Percentiles rank a stretch among this genome's conserved stretches.
Conservation (phyloP, 64 coral and sea anemone species). For the Actinia tenebrosa region DNA sequence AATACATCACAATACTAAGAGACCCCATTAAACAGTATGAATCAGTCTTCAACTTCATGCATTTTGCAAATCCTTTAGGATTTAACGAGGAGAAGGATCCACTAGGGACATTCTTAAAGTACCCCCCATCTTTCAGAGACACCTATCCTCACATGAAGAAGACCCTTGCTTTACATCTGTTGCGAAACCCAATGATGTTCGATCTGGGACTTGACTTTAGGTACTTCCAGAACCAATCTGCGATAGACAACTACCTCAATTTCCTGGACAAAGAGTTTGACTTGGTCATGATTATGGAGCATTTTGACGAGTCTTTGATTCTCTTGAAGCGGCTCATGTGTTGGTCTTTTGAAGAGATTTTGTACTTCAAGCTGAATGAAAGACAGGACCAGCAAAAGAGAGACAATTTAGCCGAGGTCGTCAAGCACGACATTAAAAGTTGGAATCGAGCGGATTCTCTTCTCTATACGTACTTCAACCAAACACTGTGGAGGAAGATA, state of each 20-base stretch:
- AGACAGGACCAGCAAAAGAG: constrained; percentile 69
- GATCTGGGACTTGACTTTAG: constrained; percentile 80
- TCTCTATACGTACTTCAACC: constrained; percentile 74
- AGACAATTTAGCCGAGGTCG: constrained; percentile 30
- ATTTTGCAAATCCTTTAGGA: constrained; percentile 58
- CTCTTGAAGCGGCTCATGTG: constrained; percentile 65
- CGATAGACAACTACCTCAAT: constrained; percentile 57
- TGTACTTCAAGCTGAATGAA: constrained; percentile 87
- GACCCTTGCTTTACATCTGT: constrained; percentile 51
- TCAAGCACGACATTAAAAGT: constrained; percentile 66
- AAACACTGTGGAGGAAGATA: constrained; percentile 76
- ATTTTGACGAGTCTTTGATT: constrained; percentile 84
- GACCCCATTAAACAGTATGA: constrained; percentile 70
- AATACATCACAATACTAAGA: constrained; percentile 71
- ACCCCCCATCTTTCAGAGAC: constrained; percentile 69
- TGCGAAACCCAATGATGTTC: constrained; percentile 87
- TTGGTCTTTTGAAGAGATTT: constrained; percentile 76
- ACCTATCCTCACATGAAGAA: constrained; percentile 49
- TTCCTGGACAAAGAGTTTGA: constrained; percentile 68
- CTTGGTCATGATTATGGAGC: constrained; percentile 82
- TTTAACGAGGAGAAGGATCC: constrained; percentile 60
- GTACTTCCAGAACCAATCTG: constrained; percentile 76
- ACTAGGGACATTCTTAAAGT: constrained; percentile 68
- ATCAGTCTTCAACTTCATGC: constrained; percentile 91
- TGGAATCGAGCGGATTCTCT: constrained; percentile 80